A percentile compares a stretch with the other conserved stretches of the same genome.
Conservation (phyloP, 2,113 vertebrate genomes). For the Carassius gibelio region DNA sequence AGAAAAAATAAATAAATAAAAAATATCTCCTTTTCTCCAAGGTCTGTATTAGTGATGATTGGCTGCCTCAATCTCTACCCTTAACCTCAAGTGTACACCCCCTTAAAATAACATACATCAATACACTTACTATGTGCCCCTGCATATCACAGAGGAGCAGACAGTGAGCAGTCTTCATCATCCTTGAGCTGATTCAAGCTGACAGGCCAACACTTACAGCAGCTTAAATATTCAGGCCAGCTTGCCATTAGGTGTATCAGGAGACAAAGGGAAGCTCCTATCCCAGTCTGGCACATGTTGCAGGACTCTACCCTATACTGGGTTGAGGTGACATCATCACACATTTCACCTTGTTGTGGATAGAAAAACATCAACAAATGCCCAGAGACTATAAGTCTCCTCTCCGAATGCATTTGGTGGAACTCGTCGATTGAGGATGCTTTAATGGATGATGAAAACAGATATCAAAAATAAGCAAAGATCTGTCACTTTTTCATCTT, state of each 20-base stretch:
- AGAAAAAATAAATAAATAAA: neutral
- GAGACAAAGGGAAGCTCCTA: conserved; percentile 64
- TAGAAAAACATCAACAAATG: neutral
- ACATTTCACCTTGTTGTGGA: neutral
- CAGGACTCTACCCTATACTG: neutral
- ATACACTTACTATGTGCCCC: conserved; percentile 10
- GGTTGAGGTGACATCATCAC: conserved; percentile 15
- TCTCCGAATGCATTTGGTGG: neutral
- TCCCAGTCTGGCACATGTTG: conserved; percentile 48
- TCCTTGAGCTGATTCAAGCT: conserved; percentile 64
- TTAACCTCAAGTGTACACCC: neutral
- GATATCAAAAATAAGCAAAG: neutral
- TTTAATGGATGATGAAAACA: neutral
- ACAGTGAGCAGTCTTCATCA: conserved; percentile 61
- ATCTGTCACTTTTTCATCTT: neutral
- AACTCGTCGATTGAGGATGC: neutral
- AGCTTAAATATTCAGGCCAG: conserved; percentile 69
- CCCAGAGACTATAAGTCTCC: neutral
- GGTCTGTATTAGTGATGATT: conserved; percentile 33
- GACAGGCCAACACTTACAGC: conserved; percentile 71
- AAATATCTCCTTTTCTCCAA: neutral
- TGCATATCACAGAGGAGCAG: conserved; percentile 40
- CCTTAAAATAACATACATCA: conserved; percentile 20
- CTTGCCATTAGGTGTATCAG: conserved; percentile 58
- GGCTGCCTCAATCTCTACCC: conserved; percentile 11